A percentile compares a stretch with the other conserved stretches of the same genome.
These are phyloP conservation scores for Venusia cambrica DNA, from an alignment of 2,888 invertebrate species.

Conservation along the genomic window DNA sequence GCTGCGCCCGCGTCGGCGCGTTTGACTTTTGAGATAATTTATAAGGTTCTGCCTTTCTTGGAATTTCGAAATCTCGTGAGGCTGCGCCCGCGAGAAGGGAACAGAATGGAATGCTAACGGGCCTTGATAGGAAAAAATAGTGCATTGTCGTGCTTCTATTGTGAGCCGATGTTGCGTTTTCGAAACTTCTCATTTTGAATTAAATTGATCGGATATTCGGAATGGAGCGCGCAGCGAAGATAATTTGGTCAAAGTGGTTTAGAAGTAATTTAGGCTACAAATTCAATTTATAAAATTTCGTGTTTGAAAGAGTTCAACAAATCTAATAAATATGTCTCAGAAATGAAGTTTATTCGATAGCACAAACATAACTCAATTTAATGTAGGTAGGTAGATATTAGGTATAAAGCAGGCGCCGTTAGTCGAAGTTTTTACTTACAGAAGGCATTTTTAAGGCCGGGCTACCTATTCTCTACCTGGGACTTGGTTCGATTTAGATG, in stretches of 20 bases:
- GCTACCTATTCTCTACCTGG: no score
- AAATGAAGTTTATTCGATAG: no score
- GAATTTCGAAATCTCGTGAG: constrained; percentile 77
- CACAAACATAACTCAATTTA: no score
- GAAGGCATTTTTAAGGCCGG: no score
- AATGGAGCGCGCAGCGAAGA: constrained; percentile 15
- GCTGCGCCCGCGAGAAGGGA: constrained; percentile 54
- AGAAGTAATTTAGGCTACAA: constrained; percentile 4
- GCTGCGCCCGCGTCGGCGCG: constrained; percentile 76
- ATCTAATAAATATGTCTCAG: no score
- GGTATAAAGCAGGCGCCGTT: no score
- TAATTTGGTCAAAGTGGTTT: constrained; percentile 2
- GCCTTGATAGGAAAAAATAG: constrained; percentile 69
- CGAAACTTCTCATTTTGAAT: constrained; percentile 50
- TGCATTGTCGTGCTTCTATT: constrained; percentile 56
- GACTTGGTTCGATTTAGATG: no score
- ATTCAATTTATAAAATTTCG: no score
- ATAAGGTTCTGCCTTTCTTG: constrained; percentile 78
- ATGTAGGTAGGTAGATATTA: no score
- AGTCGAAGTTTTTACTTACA: no score
- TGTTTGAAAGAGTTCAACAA: no score
- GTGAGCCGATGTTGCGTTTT: constrained; percentile 45
- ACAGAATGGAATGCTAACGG: constrained; percentile 77
- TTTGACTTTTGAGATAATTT: constrained; percentile 81
- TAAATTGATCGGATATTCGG: constrained; percentile 38